Base-by-base conservation (phyloP, 2,113 vertebrate species). In the Nibea coibor region DNA sequence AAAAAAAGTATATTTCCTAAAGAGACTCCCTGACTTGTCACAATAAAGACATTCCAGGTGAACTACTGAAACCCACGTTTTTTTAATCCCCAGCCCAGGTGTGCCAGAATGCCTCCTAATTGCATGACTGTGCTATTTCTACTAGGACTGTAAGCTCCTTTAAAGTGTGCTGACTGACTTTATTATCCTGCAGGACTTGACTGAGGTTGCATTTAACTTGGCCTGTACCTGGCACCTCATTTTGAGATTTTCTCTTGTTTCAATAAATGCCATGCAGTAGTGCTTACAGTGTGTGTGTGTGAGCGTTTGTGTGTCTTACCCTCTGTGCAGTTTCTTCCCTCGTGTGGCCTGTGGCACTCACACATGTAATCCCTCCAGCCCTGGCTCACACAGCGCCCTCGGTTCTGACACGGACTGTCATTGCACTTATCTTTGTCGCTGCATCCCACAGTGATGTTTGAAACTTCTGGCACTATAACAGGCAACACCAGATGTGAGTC, bases 281-380 rank as follows among this genome's bases (percentile, higher is more conserved):
- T 47, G 26, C 39, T 26, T 57, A 28, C 22, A n/a, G 10, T 26
- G 45, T 26, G 14, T 39, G 19, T 64, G 63, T 26, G n/a, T n/a
- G n/a, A n/a, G n/a, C n/a, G n/a, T n/a, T n/a, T 35, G 35, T 35
- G 35, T 39, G 35, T 66, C 94, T 96, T 94, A 99, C 97, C 98
- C 88, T 94, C 84, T 9, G 85, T 83, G 62, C 97, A 98, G 88
- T 91, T 72, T 1, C 72, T 61, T 48, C 96, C 97, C 0, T 90
- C 56, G 15, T 96, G 97, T 0, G 97, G 97, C 74, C 96, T 87
- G 90, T 95, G 91, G 88, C 97, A 98, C 22, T 97, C 96, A 0
- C 97, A 99, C 35, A n/a, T 85, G 90, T 96, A 96, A 69, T 88
- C 92, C 83, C 94, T 95, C 97, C 96, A 96, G 57, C 94, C 93